These are phyloP conservation scores for Liolophura sinensis DNA, from an alignment of 1,140 invertebrate species.

Conservation along the genomic window DNA sequence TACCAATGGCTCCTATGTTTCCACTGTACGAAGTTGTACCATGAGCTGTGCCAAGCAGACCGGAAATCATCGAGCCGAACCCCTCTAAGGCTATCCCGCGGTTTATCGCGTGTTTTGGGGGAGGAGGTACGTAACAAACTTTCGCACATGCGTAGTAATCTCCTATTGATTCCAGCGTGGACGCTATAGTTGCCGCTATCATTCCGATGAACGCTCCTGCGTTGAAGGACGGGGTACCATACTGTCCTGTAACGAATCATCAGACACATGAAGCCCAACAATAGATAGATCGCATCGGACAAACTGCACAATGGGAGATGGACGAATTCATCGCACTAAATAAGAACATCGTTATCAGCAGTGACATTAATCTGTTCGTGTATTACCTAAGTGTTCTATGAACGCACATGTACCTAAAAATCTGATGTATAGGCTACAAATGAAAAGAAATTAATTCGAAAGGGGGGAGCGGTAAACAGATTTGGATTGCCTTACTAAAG, in stretches of 20 bases:
- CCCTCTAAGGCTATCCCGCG: slow-evolving; percentile 74
- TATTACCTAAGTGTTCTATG: background rate
- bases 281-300: too few species aligned
- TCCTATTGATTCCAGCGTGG: slow-evolving; percentile 48
- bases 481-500: too few species aligned
- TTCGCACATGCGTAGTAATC: slow-evolving; percentile 54
- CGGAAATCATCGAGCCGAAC: slow-evolving; percentile 76
- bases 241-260: slow-evolving; percentile 29
- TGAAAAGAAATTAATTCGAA: too few species aligned
- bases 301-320: too few species aligned
- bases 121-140: slow-evolving; percentile 38
- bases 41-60: slow-evolving; percentile 77
- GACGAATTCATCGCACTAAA: too few species aligned
- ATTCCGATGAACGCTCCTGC: slow-evolving; percentile 38
- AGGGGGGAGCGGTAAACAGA: too few species aligned
- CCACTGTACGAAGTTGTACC: slow-evolving; percentile 76
- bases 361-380: too few species aligned
- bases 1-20: slow-evolving; percentile 11
- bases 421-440: too few species aligned
- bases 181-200: slow-evolving; percentile 41
- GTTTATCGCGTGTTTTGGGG: slow-evolving; percentile 47
- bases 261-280: background rate
- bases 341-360: too few species aligned
- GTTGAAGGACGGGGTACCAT: slow-evolving; percentile 33
- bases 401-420: background rate